Conservation (phyloP, 2,888 invertebrate genomes). For the Harpalus rubripes region DNA sequence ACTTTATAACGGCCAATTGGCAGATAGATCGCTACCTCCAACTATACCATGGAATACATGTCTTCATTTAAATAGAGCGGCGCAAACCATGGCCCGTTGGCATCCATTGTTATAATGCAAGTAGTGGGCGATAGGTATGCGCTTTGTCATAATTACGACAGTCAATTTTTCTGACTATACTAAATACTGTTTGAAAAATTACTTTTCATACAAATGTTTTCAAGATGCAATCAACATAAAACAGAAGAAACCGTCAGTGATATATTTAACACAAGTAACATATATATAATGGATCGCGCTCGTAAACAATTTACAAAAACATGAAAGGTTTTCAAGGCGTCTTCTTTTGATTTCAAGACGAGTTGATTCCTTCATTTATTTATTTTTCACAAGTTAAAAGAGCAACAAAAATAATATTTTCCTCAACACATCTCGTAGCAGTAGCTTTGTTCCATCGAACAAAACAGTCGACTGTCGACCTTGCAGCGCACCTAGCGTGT, state of each 20-base stretch:
- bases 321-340: constrained; percentile 38
- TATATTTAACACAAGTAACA: not conserved
- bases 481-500: constrained; percentile 16
- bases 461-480: constrained; percentile 34
- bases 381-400: constrained; percentile 25
- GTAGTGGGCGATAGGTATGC: too few species aligned
- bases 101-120: too few species aligned
- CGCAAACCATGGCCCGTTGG: too few species aligned
- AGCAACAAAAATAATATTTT: constrained; percentile 47
- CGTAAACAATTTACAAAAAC: constrained; percentile 25
- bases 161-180: too few species aligned
- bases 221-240: not conserved
- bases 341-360: constrained; percentile 21
- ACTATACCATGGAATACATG: too few species aligned
- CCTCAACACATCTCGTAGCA: constrained; percentile 13
- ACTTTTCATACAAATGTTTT: not conserved
- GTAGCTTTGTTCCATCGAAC: constrained; percentile 20
- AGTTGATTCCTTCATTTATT: constrained; percentile 29
- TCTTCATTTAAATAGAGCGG: too few species aligned
- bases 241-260: not conserved
- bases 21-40: too few species aligned
- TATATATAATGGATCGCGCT: not conserved
- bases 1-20: too few species aligned
- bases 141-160: too few species aligned
- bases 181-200: too few species aligned